Base-by-base conservation (phyloP, 1,140 invertebrate species). In the Phymorhynchus buccinoides region DNA sequence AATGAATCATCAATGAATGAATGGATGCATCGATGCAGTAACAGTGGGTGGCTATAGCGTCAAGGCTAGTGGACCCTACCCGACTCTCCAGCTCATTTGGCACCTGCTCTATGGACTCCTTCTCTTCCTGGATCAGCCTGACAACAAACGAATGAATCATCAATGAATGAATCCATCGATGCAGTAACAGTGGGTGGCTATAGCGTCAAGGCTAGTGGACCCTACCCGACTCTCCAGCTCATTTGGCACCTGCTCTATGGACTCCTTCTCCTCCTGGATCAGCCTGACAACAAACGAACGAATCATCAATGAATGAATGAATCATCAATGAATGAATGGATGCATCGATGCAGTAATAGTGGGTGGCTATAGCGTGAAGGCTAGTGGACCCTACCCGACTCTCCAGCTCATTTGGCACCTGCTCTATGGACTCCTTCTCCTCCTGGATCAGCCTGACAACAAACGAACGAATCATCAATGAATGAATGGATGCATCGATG, bases 211-310 rank as follows among this genome's bases (percentile, higher is more conserved):
- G 89, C 90, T 92, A 82, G 91, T 90, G 93, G 97, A 98, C 88
- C 98, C 98, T 85, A 99, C 98, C 89, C 98, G 95, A 84, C 97
- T 98, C 93, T 99, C 99, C 48, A 99, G 94, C 93, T 99, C 98
- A 94, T 99, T 98, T 1, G 98, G 98, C 81, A 98, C 92, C 1
- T 98, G 97, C 94, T 99, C 99, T 79, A 94, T 94, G 90, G 96
- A 98, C 93, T 99, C 97, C 92, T 99, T 99, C 94, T 99, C 99
- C 94, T 99, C 98, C 95, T 99, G 97, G 77, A 99, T 99, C 89
- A 99, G 94, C 88, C 95, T 93, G 88, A 6, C 56, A 82, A 78
- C 32, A 80, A 41, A 62, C 32, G 83, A 18, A 16, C 37, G n/a
- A n/a, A n/a, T n/a, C n/a, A n/a, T n/a, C n/a, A n/a, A n/a, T n/a